Evolutionary conservation across 2,888 invertebrate species (phyloP).

Genomic region (Drosophila basisetae): DNA sequence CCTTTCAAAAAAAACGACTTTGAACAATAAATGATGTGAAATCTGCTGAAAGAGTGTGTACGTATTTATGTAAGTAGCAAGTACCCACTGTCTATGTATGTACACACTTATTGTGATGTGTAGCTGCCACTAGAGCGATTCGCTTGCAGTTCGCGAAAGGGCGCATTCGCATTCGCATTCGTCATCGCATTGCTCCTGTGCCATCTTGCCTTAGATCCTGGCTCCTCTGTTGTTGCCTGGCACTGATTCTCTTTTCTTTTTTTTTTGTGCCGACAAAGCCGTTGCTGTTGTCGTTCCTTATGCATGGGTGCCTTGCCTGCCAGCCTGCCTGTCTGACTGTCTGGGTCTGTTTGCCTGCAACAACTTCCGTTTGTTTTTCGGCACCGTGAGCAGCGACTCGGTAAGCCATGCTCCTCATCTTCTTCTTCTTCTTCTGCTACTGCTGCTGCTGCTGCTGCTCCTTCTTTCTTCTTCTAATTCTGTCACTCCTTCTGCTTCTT

Average conservation of each 20-base stretch:
- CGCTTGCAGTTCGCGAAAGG: slow-evolving; percentile 59
- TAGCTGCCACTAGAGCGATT: slow-evolving; percentile 19
- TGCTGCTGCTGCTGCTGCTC: slow-evolving; percentile 6
- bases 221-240: slow-evolving; percentile 54
- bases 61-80: slow-evolving; percentile 14
- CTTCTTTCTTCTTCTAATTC: background rate
- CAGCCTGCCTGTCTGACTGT: slow-evolving; percentile 33
- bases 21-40: slow-evolving; percentile 77
- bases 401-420: slow-evolving; percentile 36
- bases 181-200: slow-evolving; percentile 4
- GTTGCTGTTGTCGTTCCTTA: slow-evolving; percentile 62
- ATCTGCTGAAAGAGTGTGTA: slow-evolving; percentile 55
- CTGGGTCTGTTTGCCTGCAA: slow-evolving; percentile 59
- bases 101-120: slow-evolving; percentile 22
- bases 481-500: slow-evolving; percentile 19
- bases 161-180: slow-evolving; percentile 43
- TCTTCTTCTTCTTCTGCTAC: background rate
- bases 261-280: slow-evolving; percentile 46
- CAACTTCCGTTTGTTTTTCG: slow-evolving; percentile 67
- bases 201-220: slow-evolving; percentile 38
- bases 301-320: slow-evolving; percentile 48
- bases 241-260: slow-evolving; percentile 21
- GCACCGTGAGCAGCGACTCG: slow-evolving; percentile 39
- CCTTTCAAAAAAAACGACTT: slow-evolving; percentile 56
- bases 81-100: slow-evolving; percentile 8